Conservation (phyloP, 2,113 vertebrate genomes). For the Thalassoma bifasciatum region DNA sequence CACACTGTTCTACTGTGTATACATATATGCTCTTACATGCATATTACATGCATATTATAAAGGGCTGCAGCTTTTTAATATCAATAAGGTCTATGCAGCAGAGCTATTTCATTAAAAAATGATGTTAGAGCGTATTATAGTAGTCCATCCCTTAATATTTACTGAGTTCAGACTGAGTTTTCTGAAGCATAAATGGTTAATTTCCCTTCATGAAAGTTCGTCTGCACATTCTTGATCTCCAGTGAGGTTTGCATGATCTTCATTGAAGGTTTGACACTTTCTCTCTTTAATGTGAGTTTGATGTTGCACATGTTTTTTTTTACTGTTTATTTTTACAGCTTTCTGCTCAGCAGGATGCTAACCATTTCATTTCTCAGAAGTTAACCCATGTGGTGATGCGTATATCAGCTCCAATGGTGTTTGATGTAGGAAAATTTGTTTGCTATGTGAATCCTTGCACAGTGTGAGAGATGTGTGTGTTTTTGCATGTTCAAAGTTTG, state of each 20-base stretch:
- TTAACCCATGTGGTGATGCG: conserved; percentile 3
- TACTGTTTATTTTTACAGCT: not conserved
- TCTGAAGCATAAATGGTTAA: not conserved
- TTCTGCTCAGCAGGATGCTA: not conserved
- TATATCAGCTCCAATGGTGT: conserved; percentile 2
- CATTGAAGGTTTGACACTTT: conserved; percentile 13
- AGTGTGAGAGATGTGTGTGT: not conserved
- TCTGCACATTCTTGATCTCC: conserved; percentile 8
- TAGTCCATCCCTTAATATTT: too few species aligned
- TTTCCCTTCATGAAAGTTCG: conserved; percentile 4
- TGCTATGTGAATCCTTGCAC: not conserved
- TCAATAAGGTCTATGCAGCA: too few species aligned
- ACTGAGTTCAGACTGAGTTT: not conserved
- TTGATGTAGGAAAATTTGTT: conserved; percentile 25
- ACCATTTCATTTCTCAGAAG: conserved; percentile 6
- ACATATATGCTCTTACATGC: too few species aligned
- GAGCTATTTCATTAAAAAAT: too few species aligned
- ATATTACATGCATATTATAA: too few species aligned
- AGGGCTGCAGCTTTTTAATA: too few species aligned
- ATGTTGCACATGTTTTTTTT: conserved; percentile 14
- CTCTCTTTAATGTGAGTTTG: conserved; percentile 24
- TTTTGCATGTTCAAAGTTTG: not conserved
- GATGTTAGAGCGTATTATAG: too few species aligned
- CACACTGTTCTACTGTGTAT: too few species aligned
- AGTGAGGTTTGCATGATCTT: conserved; percentile 11